Evolutionary conservation across 2,888 invertebrate genomes (phyloP).

Genomic region (Ptilodon capucinus): DNA sequence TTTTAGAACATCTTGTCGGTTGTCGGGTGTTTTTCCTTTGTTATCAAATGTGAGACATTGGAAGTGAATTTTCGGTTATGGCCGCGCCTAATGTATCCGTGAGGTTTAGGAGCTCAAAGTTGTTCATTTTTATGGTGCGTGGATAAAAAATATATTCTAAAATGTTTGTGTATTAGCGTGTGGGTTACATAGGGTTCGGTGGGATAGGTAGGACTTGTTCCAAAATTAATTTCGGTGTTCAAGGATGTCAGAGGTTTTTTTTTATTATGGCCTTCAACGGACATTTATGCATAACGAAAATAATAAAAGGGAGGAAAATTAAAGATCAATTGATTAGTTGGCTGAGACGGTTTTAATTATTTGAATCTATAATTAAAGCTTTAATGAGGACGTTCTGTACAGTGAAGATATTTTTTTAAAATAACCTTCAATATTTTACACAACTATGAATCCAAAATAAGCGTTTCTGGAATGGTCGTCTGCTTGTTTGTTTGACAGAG

Average conservation of each 20-base stretch:
- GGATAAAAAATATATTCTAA: constrained; percentile 39
- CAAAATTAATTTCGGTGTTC: constrained; percentile 27
- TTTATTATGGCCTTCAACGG: neutral
- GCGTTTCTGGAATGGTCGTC: no score
- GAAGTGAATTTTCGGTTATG: constrained; percentile 64
- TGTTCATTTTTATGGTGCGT: constrained; percentile 47
- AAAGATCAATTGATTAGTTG: neutral
- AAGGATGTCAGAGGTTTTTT: neutral
- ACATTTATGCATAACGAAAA: neutral
- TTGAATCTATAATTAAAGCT: no score
- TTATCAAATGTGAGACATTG: constrained; percentile 75
- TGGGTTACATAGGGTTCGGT: constrained; percentile 16
- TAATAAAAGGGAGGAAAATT: neutral
- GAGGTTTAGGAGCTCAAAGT: constrained; percentile 44
- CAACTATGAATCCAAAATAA: no score
- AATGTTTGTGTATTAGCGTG: constrained; percentile 21
- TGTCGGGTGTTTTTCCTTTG: constrained; percentile 79
- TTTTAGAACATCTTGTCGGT: constrained; percentile 80
- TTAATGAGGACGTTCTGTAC: no score
- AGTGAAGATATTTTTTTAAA: no score
- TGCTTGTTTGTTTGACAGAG: no score
- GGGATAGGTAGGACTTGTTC: constrained; percentile 2
- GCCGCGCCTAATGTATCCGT: constrained; percentile 60
- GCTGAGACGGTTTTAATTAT: neutral
- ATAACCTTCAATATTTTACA: no score